Evolutionary conservation across 2,888 invertebrate genomes (phyloP), one percentile per base, ranked within the genome.

Genomic region (Antheraea assamensis): DNA sequence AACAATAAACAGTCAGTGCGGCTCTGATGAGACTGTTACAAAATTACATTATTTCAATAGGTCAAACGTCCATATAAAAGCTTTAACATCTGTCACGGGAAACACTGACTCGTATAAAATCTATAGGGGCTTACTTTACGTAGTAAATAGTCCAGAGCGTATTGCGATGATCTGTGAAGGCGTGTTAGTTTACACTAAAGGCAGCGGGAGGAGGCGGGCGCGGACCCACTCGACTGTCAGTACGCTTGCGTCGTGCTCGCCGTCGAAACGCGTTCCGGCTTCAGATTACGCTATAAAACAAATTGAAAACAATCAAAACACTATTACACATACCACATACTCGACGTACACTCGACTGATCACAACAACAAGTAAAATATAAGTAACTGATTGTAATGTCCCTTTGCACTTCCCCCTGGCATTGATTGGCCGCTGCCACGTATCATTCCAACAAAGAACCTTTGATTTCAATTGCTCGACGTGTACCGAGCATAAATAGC

Each of bases 201-300:
- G 89, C 91, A 87, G 87, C 90, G 90, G 85, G 87, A 83, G 87
- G 90, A 85, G 88, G 89, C 24, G n/a, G 55, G 55, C 90, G 90
- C 87, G 81, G 87, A 76, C 81, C 76, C 75, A 79, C 86, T 82
- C 86, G 86, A 82, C 88, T 88, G 94, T 94, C 94, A 94, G 94
- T 94, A 94, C 87, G 94, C 94, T 84, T 93, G 94, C 80, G 94
- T 94, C 77, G 94, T 92, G 83, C 92, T 92, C 58, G 93, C 93
- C 70, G 92, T 85, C 19, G 93, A 84, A 74, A 93, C 92, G 78
- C 93, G 92, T 66, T 92, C 92, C 78, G 90, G 87, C 78, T 93
- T 93, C 78, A 93, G 81, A 85, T 91, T 92, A 82, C 93, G 93
- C 94, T 94, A 89, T 8, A 78, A 84, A 77, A 80, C 83, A 76